Evolutionary conservation across 2,888 invertebrate species (phyloP).

Genomic region (Chelonus formosanus): DNA sequence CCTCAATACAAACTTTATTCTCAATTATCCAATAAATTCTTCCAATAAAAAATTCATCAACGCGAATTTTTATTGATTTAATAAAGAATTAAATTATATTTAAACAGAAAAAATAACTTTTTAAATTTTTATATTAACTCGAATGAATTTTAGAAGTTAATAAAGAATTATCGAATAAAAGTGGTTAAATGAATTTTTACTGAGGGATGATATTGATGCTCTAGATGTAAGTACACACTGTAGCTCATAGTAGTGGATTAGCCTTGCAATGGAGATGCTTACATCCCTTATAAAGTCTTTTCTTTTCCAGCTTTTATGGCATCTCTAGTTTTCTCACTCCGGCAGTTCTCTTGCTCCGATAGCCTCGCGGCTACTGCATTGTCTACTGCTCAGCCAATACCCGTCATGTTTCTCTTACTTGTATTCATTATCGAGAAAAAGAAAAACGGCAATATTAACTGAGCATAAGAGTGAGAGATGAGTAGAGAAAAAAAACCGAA

Average conservation of each 20-base stretch:
- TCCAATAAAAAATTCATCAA: too few species aligned
- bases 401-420: slow-evolving; percentile 60
- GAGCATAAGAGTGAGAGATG: slow-evolving; percentile 34
- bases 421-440: slow-evolving; percentile 61
- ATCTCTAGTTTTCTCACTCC: slow-evolving; percentile 26
- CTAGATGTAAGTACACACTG: slow-evolving; percentile 51
- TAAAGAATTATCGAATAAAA: not conserved
- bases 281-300: slow-evolving; percentile 60
- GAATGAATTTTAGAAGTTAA: too few species aligned
- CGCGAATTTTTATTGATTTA: too few species aligned
- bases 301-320: slow-evolving; percentile 37
- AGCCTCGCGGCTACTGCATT: slow-evolving; percentile 64
- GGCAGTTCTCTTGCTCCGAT: slow-evolving; percentile 48
- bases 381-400: slow-evolving; percentile 62
- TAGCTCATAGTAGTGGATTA: slow-evolving; percentile 63
- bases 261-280: slow-evolving; percentile 64
- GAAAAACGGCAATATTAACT: slow-evolving; percentile 44
- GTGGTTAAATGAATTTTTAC: slow-evolving; percentile 49
- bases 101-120: too few species aligned
- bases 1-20: too few species aligned
- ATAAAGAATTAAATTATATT: too few species aligned
- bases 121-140: too few species aligned
- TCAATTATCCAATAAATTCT: too few species aligned
- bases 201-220: slow-evolving; percentile 49
- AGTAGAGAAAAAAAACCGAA: slow-evolving; percentile 30